Evolutionary conservation across 2,888 invertebrate genomes (phyloP).

Genomic region (Phaonia tiefii): DNA sequence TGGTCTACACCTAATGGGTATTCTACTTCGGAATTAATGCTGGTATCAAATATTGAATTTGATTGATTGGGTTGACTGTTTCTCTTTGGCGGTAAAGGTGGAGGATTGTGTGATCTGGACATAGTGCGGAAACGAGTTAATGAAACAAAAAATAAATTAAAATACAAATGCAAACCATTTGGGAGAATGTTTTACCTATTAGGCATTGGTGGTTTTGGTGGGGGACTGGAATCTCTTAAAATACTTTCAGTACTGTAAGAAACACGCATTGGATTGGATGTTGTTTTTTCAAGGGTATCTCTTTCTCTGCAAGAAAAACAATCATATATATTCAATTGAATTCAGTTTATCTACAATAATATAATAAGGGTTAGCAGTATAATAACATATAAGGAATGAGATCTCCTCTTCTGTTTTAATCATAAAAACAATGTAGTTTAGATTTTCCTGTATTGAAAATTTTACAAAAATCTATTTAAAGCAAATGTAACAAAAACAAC

Average conservation of each 20-base stretch:
- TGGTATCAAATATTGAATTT: slow-evolving; percentile 77
- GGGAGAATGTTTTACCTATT: slow-evolving; percentile 82
- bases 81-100: slow-evolving; percentile 90
- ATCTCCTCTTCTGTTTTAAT: too few relatives aligned
- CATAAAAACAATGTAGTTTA: too few relatives aligned
- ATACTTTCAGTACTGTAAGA: slow-evolving; percentile 92
- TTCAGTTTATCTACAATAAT: too few relatives aligned
- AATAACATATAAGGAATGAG: too few relatives aligned
- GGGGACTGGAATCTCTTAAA: slow-evolving; percentile 87
- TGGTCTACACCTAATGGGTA: slow-evolving; percentile 84
- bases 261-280: slow-evolving; percentile 84
- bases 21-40: slow-evolving; percentile 79
- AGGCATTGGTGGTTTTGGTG: slow-evolving; percentile 94
- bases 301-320: slow-evolving; percentile 74
- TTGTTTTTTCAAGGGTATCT: slow-evolving; percentile 80
- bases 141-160: slow-evolving; percentile 21
- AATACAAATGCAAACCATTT: neutral
- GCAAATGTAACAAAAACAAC: too few relatives aligned
- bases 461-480: too few relatives aligned
- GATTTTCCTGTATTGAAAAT: too few relatives aligned
- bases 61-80: slow-evolving; percentile 81
- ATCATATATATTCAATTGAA: too few relatives aligned
- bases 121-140: neutral
- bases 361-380: too few relatives aligned
- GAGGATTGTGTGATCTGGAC: slow-evolving; percentile 83